Evolutionary conservation across 2,113 vertebrate species (phyloP).

Genomic region (Tenrec ecaudatus): DNA sequence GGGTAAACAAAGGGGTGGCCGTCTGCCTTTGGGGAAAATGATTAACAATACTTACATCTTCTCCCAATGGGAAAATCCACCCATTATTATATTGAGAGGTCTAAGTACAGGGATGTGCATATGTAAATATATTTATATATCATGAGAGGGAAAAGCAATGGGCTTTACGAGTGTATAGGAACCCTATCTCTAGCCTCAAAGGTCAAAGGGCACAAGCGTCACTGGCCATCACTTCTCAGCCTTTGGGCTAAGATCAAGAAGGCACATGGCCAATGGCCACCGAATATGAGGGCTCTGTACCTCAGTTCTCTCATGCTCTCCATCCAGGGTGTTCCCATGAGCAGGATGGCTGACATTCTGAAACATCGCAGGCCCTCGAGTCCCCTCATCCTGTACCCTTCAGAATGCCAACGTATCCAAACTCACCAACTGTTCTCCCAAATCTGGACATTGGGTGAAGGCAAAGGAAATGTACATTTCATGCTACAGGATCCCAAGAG

Average conservation of each 20-base stretch:
- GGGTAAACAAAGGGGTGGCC: too few species aligned
- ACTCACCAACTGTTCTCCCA: not conserved
- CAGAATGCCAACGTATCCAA: not conserved
- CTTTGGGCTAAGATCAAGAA: too few species aligned
- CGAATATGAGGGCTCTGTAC: not conserved
- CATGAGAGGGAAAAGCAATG: too few species aligned
- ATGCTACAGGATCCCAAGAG: not conserved
- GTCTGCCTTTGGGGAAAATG: not conserved
- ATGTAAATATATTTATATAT: too few species aligned
- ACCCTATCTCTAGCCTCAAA: too few species aligned
- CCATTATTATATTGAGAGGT: not conserved
- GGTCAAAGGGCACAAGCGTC: too few species aligned
- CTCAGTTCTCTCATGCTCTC: not conserved
- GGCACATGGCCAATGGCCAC: not conserved
- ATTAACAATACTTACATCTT: not conserved
- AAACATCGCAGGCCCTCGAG: not conserved
- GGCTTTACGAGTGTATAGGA: too few species aligned
- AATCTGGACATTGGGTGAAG: not conserved
- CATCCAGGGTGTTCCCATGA: too few species aligned
- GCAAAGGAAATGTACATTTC: not conserved
- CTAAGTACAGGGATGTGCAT: not conserved
- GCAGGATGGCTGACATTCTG: not conserved
- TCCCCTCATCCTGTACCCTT: not conserved
- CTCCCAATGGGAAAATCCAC: not conserved
- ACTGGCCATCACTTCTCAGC: too few species aligned